Conservation (phyloP, 2,888 invertebrate species). For the Agrotis segetum region DNA sequence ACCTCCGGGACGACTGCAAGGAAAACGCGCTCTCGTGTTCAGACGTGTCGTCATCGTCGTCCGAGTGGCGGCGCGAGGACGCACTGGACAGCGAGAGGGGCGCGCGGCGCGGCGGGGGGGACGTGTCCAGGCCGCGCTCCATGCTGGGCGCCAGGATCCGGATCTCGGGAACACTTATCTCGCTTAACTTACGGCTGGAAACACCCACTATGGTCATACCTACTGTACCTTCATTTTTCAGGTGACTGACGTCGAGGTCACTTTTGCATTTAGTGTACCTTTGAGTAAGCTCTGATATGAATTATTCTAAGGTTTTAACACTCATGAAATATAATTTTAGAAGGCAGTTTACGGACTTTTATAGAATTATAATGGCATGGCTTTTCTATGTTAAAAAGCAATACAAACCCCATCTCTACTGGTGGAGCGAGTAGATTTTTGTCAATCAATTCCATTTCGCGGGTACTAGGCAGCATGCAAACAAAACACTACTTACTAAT, state of each 20-base stretch:
- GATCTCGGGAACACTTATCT: conserved; percentile 95
- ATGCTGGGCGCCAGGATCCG: conserved; percentile 95
- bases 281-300: conserved; percentile 17
- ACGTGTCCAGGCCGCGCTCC: conserved; percentile 94
- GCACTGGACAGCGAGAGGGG: conserved; percentile 75
- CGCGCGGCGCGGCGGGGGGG: conserved; percentile 64
- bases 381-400: conserved; percentile 7
- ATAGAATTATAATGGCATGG: conserved; percentile 24
- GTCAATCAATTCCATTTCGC: conserved; percentile 81
- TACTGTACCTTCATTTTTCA: conserved; percentile 27
- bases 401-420: conserved; percentile 88
- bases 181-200: conserved; percentile 93
- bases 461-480: conserved; percentile 89
- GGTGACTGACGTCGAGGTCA: neutral
- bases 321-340: conserved; percentile 3
- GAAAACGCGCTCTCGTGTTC: conserved; percentile 90
- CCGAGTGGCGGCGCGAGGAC: conserved; percentile 49
- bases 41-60: conserved; percentile 82
- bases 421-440: conserved; percentile 81
- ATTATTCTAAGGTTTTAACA: conserved; percentile 17
- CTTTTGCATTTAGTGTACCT: conserved; percentile 1
- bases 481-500: conserved; percentile 85
- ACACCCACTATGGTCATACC: conserved; percentile 67
- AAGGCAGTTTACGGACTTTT: conserved; percentile 1
- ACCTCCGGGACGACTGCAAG: conserved; percentile 87